Conservation (phyloP, 2,113 vertebrate genomes). For the Pteropus alecto region DNA sequence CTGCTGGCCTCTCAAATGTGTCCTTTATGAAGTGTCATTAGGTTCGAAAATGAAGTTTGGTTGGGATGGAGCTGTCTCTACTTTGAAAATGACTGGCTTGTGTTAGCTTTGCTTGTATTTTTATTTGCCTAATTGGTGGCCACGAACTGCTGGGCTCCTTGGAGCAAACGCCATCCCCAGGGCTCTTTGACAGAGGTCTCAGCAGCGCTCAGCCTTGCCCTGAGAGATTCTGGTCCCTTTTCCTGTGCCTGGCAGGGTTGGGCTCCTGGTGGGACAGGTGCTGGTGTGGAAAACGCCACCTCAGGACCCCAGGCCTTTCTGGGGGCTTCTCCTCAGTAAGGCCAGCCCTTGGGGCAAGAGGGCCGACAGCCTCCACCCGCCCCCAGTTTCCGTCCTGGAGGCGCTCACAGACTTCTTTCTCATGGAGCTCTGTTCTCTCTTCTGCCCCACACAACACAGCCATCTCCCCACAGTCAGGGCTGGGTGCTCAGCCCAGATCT, state of each 20-base stretch:
- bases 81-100: conserved; percentile 48
- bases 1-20: conserved; percentile 40
- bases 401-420: background rate
- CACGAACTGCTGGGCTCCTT: background rate
- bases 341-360: fast-evolving
- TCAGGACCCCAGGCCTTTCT: background rate
- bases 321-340: background rate
- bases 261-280: background rate
- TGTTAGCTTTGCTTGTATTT: background rate
- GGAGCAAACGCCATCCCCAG: background rate
- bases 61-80: conserved; percentile 59
- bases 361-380: background rate
- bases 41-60: conserved; percentile 34
- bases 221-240: background rate
- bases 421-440: background rate
- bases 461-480: background rate
- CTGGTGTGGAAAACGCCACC: background rate
- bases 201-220: background rate
- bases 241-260: background rate
- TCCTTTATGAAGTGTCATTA: conserved; percentile 43
- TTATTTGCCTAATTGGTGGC: background rate
- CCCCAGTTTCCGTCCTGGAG: background rate
- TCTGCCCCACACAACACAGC: background rate
- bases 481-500: background rate
- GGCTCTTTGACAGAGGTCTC: background rate